These are phyloP conservation scores for Anas platyrhynchos DNA, from an alignment of 2,113 vertebrate genomes.

Conservation along the genomic window DNA sequence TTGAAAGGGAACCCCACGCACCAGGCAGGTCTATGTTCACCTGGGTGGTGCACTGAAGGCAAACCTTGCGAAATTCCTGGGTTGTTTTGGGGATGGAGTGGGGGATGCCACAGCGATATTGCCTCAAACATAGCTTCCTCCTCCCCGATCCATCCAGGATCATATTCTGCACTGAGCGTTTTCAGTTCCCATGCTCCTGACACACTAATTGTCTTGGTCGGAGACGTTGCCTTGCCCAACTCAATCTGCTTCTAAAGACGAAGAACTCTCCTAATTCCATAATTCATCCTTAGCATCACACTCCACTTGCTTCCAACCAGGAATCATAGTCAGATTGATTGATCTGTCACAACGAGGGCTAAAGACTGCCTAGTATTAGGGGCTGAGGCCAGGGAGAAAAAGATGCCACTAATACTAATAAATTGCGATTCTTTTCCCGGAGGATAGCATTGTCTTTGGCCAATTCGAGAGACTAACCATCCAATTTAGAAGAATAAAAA, in stretches of 20 bases:
- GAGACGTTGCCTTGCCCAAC: not conserved
- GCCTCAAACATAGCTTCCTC: not conserved
- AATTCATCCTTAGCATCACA: constrained; percentile 47
- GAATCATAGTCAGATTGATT: constrained; percentile 29
- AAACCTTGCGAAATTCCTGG: not conserved
- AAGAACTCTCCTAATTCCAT: constrained; percentile 19
- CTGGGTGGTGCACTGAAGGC: not conserved
- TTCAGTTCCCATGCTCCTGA: not conserved
- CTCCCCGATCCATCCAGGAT: not conserved
- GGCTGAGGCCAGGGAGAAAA: not conserved
- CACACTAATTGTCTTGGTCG: not conserved
- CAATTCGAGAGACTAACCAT: constrained; percentile 15
- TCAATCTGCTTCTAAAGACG: not conserved
- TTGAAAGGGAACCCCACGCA: not conserved
- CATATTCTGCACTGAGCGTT: not conserved
- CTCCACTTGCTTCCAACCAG: constrained; percentile 17
- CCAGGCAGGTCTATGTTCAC: not conserved
- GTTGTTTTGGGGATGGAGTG: not conserved
- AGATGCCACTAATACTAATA: constrained; percentile 8
- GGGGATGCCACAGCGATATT: not conserved
- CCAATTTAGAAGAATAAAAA: constrained; percentile 61
- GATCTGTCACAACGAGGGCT: constrained; percentile 27
- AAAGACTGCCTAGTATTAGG: not conserved
- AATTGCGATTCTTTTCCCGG: not conserved
- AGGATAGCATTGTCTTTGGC: constrained; percentile 21